phyloP scores from a whole-genome alignment of 2,113 vertebrate genomes.

The Aramus guarauna region DNA sequence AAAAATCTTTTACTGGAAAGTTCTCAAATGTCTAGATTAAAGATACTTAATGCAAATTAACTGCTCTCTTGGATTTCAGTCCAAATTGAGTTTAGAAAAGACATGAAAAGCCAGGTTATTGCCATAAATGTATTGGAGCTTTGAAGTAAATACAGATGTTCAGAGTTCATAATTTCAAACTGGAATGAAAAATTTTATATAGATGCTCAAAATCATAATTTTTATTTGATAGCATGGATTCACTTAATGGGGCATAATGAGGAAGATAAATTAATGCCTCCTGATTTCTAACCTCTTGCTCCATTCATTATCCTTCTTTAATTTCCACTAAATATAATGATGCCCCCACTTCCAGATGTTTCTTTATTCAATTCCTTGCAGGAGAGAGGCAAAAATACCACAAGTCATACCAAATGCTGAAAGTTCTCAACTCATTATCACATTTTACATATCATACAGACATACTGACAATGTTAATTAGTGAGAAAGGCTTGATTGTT shows the following conservation, averaged over 20 bases:
- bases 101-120: not conserved
- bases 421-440: not conserved
- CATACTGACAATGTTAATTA: not conserved
- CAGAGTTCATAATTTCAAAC: not conserved
- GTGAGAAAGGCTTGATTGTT: constrained; percentile 9
- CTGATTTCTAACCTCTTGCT: not conserved
- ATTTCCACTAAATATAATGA: not conserved
- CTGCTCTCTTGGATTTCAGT: not conserved
- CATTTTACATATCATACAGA: not conserved
- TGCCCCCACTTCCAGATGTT: not conserved
- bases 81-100: not conserved
- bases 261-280: not conserved
- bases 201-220: accelerated
- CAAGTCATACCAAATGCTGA: not conserved
- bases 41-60: not conserved
- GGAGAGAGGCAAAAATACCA: not conserved
- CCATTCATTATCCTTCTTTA: not conserved
- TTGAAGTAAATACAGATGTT: not conserved
- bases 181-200: not conserved
- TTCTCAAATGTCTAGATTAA: not conserved
- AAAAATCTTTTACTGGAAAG: not conserved
- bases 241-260: not conserved
- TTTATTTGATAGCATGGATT: not conserved
- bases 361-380: not conserved
- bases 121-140: not conserved